These are phyloP conservation scores for Tinea trinotella DNA, from an alignment of 2,888 invertebrate genomes.

Conservation along the genomic window DNA sequence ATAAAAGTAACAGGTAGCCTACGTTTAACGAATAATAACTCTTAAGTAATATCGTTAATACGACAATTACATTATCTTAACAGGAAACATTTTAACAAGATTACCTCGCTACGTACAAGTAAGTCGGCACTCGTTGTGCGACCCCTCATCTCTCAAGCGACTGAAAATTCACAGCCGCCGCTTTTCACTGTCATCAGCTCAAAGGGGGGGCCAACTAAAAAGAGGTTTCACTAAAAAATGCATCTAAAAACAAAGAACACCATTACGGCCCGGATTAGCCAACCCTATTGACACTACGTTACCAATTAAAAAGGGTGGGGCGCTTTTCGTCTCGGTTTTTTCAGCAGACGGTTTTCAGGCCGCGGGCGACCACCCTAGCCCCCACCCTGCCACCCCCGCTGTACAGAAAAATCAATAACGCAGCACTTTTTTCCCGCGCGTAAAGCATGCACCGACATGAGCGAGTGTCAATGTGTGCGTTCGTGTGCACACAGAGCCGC, in stretches of 20 bases:
- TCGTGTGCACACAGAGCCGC: conserved; percentile 38
- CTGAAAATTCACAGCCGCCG: background rate
- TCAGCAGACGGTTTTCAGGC: conserved; percentile 72
- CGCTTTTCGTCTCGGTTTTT: conserved; percentile 72
- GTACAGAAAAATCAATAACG: conserved; percentile 74
- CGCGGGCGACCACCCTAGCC: conserved; percentile 49
- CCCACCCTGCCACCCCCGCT: conserved; percentile 44
- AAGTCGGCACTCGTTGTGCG: background rate
- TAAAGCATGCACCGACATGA: conserved; percentile 71
- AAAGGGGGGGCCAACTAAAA: background rate
- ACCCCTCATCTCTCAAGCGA: background rate
- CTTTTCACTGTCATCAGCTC: background rate
- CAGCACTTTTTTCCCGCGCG: conserved; percentile 73
- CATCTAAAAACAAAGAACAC: conserved; percentile 66
- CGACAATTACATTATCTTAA: background rate
- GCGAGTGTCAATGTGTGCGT: conserved; percentile 39
- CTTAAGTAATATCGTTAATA: no score
- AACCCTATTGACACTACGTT: conserved; percentile 69
- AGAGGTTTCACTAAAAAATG: conserved; percentile 47
- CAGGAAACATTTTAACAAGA: background rate
- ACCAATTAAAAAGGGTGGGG: conserved; percentile 72
- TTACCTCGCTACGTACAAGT: background rate
- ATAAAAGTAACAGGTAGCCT: no score
- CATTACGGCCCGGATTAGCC: conserved; percentile 67
- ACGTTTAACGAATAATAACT: no score